Evolutionary conservation across 2,797 vertebrate genomes (phyloP).

Genomic region (Channallabes apus): DNA sequence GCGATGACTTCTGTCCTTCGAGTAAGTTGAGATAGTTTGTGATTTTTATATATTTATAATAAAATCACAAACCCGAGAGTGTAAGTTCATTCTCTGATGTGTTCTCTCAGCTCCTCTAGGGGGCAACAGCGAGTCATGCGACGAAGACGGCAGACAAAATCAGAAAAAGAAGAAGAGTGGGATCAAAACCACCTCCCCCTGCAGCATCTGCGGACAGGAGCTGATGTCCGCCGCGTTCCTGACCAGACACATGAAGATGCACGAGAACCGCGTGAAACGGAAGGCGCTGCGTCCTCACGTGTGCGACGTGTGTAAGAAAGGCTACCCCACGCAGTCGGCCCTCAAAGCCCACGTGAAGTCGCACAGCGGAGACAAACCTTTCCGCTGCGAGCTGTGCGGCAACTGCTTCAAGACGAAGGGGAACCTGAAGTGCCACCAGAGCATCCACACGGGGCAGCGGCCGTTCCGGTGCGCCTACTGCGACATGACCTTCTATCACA

Average conservation of each 20-base stretch:
- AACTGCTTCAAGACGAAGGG: slow-evolving; percentile 35
- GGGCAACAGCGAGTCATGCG: neutral
- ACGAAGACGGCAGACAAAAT: neutral
- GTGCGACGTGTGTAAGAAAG: neutral
- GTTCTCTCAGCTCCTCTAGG: neutral
- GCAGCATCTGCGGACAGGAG: slow-evolving; percentile 29
- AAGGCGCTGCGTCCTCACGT: slow-evolving; percentile 1
- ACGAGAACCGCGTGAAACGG: neutral
- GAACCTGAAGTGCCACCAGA: slow-evolving; percentile 34
- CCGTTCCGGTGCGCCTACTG: slow-evolving; percentile 42
- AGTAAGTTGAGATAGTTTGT: neutral
- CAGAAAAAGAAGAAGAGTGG: slow-evolving; percentile 1
- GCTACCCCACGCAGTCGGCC: slow-evolving; percentile 3
- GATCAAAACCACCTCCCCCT: neutral
- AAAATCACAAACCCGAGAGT: no score
- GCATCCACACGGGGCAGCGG: slow-evolving; percentile 47
- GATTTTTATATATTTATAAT: neutral
- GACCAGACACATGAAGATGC: slow-evolving; percentile 35
- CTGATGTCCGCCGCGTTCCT: slow-evolving; percentile 15
- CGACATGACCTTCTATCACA: slow-evolving; percentile 31
- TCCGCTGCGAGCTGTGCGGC: slow-evolving; percentile 28
- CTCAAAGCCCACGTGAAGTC: slow-evolving; percentile 36
- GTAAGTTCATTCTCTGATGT: neutral
- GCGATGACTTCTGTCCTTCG: slow-evolving; percentile 17
- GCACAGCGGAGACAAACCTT: slow-evolving; percentile 23